Evolutionary conservation across 1,140 invertebrate species (phyloP).

Genomic region (Streblospio benedicti): DNA sequence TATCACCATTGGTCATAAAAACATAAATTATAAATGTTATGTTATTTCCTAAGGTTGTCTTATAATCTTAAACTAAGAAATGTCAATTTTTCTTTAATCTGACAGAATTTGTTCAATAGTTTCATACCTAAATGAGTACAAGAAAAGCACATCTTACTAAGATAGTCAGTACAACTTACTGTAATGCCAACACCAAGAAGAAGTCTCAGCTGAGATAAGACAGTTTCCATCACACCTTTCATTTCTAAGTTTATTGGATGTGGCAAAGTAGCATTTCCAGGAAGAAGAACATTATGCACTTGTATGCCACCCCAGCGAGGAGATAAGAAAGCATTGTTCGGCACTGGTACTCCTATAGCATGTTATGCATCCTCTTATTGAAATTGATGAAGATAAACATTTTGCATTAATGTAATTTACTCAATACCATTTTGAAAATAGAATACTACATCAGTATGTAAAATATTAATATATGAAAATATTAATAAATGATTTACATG

Average conservation of each 20-base stretch:
- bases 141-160: no score
- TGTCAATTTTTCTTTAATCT: no score
- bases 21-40: no score
- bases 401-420: conserved; percentile 8
- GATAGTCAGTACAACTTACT: conserved; percentile 50
- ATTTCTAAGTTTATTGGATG: conserved; percentile 52
- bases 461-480: background rate
- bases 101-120: no score
- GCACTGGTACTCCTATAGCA: conserved; percentile 17
- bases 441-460: background rate
- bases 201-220: conserved; percentile 67
- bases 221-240: conserved; percentile 61
- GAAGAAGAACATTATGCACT: conserved; percentile 44
- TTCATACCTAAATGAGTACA: no score
- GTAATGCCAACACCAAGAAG: conserved; percentile 64
- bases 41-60: no score
- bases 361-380: no score
- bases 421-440: background rate
- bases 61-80: no score
- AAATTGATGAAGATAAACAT: background rate
- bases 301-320: conserved; percentile 76
- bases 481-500: background rate
- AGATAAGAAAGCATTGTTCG: conserved; percentile 68
- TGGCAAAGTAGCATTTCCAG: conserved; percentile 58
- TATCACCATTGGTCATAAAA: no score